Conservation (phyloP, 2,888 invertebrate genomes). For the Netelia fuscicornis region DNA sequence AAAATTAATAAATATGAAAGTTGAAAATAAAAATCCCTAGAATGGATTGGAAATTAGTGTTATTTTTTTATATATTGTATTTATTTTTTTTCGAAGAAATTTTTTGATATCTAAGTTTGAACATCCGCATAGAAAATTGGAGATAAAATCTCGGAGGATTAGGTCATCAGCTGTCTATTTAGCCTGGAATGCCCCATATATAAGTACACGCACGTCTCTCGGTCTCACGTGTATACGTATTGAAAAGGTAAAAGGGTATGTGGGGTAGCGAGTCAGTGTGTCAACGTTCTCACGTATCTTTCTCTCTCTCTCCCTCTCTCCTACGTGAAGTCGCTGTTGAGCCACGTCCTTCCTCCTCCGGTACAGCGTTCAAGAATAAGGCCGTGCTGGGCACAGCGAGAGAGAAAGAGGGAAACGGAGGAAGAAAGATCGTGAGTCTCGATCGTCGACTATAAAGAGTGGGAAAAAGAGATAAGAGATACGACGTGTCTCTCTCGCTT, state of each 20-base stretch:
- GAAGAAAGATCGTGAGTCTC: conserved; percentile 41
- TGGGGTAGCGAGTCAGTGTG: conserved; percentile 85
- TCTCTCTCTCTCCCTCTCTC: conserved; percentile 76
- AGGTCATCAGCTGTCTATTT: too few species aligned
- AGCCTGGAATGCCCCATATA: not conserved
- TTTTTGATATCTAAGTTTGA: too few species aligned
- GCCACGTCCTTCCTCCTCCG: conserved; percentile 64
- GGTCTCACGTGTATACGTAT: conserved; percentile 55
- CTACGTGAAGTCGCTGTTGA: conserved; percentile 24
- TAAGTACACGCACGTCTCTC: conserved; percentile 15
- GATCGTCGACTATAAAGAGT: conserved; percentile 40
- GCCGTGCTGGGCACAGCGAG: conserved; percentile 74
- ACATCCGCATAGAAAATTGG: too few species aligned
- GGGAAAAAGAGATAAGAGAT: conserved; percentile 17
- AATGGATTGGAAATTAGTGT: too few species aligned
- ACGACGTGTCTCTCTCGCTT: not conserved
- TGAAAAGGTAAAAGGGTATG: conserved; percentile 84
- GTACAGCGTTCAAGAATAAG: conserved; percentile 79
- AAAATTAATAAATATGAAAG: too few species aligned
- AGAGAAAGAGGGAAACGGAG: conserved; percentile 40
- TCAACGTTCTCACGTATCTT: conserved; percentile 82
- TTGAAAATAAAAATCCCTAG: too few species aligned
- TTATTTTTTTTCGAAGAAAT: too few species aligned
- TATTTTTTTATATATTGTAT: too few species aligned
- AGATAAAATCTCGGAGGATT: too few species aligned